These are phyloP conservation scores for Sisor rabdophorus DNA, from an alignment of 2,113 vertebrate species.

Conservation along the genomic window DNA sequence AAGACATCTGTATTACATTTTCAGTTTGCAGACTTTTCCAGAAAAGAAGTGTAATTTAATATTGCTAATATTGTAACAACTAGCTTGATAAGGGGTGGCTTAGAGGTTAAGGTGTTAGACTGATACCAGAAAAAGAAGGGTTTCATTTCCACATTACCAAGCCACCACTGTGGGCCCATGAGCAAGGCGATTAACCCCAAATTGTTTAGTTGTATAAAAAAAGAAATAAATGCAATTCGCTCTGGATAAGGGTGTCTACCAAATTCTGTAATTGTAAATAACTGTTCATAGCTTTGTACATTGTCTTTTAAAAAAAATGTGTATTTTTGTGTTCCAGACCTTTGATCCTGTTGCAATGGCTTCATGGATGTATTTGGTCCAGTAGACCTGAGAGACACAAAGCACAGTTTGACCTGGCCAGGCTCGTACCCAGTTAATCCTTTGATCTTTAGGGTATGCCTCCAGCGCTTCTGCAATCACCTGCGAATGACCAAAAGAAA, in stretches of 20 bases:
- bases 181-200: too few species aligned
- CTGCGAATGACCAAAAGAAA: slow-evolving; percentile 55
- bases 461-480: slow-evolving; percentile 74
- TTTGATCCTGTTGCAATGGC: slow-evolving; percentile 70
- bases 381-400: slow-evolving; percentile 85
- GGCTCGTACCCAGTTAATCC: slow-evolving; percentile 78
- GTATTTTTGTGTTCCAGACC: slow-evolving; percentile 54
- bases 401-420: slow-evolving; percentile 89
- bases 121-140: too few species aligned
- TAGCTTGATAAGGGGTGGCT: too few species aligned
- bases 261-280: too few species aligned
- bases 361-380: slow-evolving; percentile 78
- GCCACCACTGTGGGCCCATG: too few species aligned
- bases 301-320: not conserved
- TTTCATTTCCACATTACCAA: too few species aligned
- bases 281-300: not conserved
- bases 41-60: too few species aligned
- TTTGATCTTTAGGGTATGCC: slow-evolving; percentile 70
- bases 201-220: too few species aligned
- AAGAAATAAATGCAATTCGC: too few species aligned
- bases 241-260: too few species aligned
- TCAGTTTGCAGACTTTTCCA: not conserved
- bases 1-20: too few species aligned
- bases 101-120: too few species aligned
- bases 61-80: not conserved